phyloP scores from a whole-genome alignment of 2,113 vertebrate species.

The Mastomys coucha region DNA sequence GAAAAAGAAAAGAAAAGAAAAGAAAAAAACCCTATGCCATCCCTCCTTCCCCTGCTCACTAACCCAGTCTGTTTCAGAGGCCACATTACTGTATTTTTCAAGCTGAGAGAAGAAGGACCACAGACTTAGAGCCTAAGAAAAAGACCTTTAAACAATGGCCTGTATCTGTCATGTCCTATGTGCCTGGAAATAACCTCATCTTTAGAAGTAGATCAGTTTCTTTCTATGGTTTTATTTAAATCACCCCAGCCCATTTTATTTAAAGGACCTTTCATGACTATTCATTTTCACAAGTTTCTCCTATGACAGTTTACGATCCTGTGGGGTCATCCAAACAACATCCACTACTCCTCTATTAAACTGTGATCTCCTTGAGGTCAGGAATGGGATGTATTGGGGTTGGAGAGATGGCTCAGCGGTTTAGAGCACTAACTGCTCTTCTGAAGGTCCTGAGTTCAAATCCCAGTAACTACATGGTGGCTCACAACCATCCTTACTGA shows the following conservation, averaged over 20 bases:
- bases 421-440: no score
- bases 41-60: no score
- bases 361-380: neutral
- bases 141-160: neutral
- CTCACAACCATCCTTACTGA: no score
- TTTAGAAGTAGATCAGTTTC: neutral
- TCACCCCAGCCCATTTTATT: neutral
- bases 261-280: neutral
- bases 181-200: neutral
- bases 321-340: neutral
- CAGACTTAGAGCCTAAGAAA: neutral
- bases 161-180: neutral
- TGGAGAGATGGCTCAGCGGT: no score
- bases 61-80: neutral
- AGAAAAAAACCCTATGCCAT: no score
- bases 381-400: no score
- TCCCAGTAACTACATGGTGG: no score
- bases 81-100: neutral
- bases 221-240: constrained; percentile 21
- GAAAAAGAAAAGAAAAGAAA: no score
- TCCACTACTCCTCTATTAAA: neutral
- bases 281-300: neutral
- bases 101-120: neutral
- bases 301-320: neutral
- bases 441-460: no score